phyloP scores from a whole-genome alignment of 2,113 vertebrate species.

The Emydocephalus ijimae region DNA sequence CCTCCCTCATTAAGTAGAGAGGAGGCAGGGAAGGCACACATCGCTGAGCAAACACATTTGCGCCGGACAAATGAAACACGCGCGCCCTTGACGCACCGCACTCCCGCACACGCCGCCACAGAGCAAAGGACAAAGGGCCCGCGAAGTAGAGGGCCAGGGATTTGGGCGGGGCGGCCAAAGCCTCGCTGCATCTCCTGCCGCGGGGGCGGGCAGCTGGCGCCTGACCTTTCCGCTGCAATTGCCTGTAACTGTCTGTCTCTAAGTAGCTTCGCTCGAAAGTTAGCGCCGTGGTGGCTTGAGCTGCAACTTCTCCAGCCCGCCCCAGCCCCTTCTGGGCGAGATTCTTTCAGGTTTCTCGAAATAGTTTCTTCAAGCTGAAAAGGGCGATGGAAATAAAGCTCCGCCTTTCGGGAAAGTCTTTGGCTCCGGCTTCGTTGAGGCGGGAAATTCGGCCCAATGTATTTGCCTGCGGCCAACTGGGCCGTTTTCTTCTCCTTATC shows the following conservation, averaged over 20 bases:
- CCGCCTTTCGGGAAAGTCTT: neutral
- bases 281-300: neutral
- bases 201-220: neutral
- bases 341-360: neutral
- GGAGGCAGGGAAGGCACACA: conserved; percentile 76
- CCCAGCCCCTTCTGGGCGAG: neutral
- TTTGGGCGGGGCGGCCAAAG: neutral
- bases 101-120: neutral
- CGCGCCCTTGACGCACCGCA: conserved; percentile 13
- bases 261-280: neutral
- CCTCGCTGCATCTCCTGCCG: neutral
- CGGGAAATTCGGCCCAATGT: neutral
- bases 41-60: conserved; percentile 83
- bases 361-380: neutral
- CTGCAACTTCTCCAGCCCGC: neutral
- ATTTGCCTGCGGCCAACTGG: neutral
- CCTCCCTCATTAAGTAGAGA: conserved; percentile 67
- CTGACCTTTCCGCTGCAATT: neutral
- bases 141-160: conserved; percentile 36
- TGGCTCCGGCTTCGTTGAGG: neutral
- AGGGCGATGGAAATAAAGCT: too few species aligned
- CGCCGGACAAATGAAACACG: conserved; percentile 69
- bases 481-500: neutral
- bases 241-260: neutral
- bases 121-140: conserved; percentile 17